Evolutionary conservation across 2,888 invertebrate species (phyloP).

Genomic region (Rutpela maculata): DNA sequence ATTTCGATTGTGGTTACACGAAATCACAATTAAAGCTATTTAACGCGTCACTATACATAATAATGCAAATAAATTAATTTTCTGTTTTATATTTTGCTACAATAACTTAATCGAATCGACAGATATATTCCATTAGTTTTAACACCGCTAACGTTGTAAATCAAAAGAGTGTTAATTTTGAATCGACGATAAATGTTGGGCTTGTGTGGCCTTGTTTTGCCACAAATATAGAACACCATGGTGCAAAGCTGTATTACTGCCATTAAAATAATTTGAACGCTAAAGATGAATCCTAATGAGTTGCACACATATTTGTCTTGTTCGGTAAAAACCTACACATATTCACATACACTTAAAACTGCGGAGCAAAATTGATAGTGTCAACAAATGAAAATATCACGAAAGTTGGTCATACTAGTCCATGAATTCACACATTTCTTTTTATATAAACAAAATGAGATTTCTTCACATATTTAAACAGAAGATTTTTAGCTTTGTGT

Average conservation of each 20-base stretch:
- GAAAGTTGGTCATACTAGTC: not conserved
- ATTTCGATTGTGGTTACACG: not conserved
- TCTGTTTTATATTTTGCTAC: not conserved
- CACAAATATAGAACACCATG: conserved; percentile 1
- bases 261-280: not conserved
- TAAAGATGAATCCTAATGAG: conserved; percentile 12
- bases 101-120: not conserved
- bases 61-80: not conserved
- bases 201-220: not conserved
- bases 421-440: not conserved
- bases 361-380: not conserved
- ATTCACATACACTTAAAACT: not conserved
- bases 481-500: no score
- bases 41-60: not conserved
- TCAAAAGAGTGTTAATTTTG: not conserved
- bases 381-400: not conserved
- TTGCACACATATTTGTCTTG: conserved; percentile 23
- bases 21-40: conserved; percentile 1
- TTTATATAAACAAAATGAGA: not conserved
- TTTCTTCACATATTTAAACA: not conserved
- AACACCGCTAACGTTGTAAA: not conserved
- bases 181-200: not conserved
- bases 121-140: conserved; percentile 11
- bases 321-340: conserved; percentile 12
- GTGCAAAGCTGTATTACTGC: not conserved